Evolutionary conservation across 2,113 vertebrate genomes (phyloP).

Genomic region (Muntiacus muntjak): DNA sequence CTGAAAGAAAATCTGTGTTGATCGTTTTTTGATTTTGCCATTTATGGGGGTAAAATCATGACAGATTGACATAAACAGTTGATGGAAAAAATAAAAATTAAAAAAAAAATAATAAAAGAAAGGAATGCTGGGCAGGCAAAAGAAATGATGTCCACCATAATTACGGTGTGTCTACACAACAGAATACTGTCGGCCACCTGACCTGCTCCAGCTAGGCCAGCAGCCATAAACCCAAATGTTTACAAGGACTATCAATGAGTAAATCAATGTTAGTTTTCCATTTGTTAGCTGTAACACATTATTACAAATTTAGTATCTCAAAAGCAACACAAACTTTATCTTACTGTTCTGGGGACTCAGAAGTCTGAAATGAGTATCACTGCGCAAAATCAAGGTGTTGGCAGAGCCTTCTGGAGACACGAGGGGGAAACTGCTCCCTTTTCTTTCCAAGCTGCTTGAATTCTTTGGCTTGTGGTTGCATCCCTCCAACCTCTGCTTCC

Average conservation of each 20-base stretch:
- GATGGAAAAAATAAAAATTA: no score
- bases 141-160: neutral
- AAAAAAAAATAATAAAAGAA: neutral
- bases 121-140: neutral
- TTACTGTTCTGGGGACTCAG: neutral
- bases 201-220: neutral
- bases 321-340: neutral
- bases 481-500: neutral
- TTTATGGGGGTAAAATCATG: no score
- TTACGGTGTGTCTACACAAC: neutral
- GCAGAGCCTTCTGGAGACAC: neutral
- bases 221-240: neutral
- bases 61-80: no score
- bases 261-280: neutral
- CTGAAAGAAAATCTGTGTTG: no score
- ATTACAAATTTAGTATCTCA: neutral
- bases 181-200: neutral
- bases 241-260: neutral
- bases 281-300: neutral
- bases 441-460: neutral
- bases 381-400: neutral
- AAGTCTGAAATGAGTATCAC: neutral
- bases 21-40: no score
- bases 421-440: neutral
- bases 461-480: neutral